These are phyloP conservation scores for Psilopsiagon aurifrons DNA, from an alignment of 2,113 vertebrate genomes.

Conservation along the genomic window DNA sequence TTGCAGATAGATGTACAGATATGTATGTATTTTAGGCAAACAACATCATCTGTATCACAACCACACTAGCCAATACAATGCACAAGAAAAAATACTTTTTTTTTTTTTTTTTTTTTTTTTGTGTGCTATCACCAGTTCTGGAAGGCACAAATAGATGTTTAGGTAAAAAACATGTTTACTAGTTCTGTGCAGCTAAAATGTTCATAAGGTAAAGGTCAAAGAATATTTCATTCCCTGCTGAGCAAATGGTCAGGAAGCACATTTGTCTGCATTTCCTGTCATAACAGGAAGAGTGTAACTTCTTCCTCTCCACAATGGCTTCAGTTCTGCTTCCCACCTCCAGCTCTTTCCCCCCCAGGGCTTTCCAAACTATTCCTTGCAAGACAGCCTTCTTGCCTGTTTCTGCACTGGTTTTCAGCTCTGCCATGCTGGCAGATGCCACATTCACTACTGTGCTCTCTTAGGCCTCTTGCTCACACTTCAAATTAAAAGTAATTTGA, in stretches of 20 bases:
- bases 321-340: constrained; percentile 96
- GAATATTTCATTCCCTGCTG: constrained; percentile 84
- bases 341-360: constrained; percentile 85
- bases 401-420: constrained; percentile 59
- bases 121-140: neutral
- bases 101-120: neutral
- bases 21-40: neutral
- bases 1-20: neutral
- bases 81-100: neutral
- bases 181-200: constrained; percentile 75
- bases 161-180: constrained; percentile 80
- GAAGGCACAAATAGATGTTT: constrained; percentile 65
- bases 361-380: constrained; percentile 80
- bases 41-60: neutral
- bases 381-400: constrained; percentile 73
- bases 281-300: constrained; percentile 99
- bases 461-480: constrained; percentile 53
- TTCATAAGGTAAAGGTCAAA: constrained; percentile 84
- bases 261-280: constrained; percentile 99
- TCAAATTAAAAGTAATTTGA: constrained; percentile 74
- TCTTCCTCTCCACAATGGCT: constrained; percentile 99
- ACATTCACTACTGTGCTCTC: constrained; percentile 47
- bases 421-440: constrained; percentile 66
- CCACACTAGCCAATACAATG: neutral
- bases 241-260: constrained; percentile 96